Base-by-base conservation (phyloP, 30 jellyfish, hydroid and myxozoan genomes). In the Aurelia coerulea region DNA sequence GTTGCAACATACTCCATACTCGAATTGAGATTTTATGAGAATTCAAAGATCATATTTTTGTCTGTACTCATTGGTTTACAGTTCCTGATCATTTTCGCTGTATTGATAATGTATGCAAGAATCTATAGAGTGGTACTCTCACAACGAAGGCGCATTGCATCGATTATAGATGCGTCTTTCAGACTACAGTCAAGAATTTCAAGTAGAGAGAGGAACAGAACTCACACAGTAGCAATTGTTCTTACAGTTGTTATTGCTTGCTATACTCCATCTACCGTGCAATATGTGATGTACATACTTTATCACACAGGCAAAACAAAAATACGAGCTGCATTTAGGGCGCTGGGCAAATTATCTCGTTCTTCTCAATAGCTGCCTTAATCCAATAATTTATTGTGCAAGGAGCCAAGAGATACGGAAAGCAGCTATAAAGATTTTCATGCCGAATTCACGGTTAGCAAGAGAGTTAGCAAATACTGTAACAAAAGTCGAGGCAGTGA, bases 371-470 rank as follows among this genome's bases (percentile, higher is more conserved):
- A 71, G 87, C 35, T 72, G 93, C 69, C 15, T 84, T 33, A 84
- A 84, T 56, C 93, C 93, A 42, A 2, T 84, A 74, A 77, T 84
- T 18, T 84, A 84, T 67, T 84, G 93, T 77, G 93, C 84, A 52
- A 77, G 93, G 53, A 71, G 87, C 62, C 63, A 73, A 31, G 93
- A 84, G 29, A 84, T 84, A 41, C 50, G 88, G 11, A 52, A 41
- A 16, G 93, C 93, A 17, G 83, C 93, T 3, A 49, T 63, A 15
- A 31, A 70, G 2, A 34, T 79, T 69, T 79, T 79, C 33, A 15
- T 17, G 37, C 70, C 70, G 13, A 46, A 46, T 2, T 46, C 56
- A 46, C 56, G 56, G 56, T 46, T 46, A 4, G 56, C 56, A 46
- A 46, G 56, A 46, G 56, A 46, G 2, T 46, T 13, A 9, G 13